These are phyloP conservation scores for Lepidurus arcticus DNA, from an alignment of 1,140 invertebrate genomes.

Conservation along the genomic window DNA sequence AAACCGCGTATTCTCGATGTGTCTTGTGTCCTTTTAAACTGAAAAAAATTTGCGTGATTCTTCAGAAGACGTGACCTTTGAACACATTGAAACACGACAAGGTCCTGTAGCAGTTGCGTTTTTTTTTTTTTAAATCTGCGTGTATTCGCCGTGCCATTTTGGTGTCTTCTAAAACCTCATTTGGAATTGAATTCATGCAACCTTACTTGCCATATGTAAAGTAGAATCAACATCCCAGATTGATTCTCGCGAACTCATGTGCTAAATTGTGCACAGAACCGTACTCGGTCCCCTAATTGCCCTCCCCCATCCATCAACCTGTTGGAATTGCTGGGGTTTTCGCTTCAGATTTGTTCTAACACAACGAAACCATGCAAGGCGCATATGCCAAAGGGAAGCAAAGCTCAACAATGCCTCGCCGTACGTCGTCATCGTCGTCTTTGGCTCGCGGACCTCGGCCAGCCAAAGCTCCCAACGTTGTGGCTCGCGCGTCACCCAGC, in stretches of 20 bases:
- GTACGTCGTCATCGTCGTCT: slow-evolving; percentile 25
- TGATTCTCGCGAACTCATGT: background rate
- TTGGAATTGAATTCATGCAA: no score
- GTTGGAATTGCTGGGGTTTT: background rate
- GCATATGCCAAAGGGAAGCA: slow-evolving; percentile 23
- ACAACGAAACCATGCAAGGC: background rate
- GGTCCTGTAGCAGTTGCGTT: background rate
- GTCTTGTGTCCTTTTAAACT: background rate
- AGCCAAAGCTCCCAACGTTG: slow-evolving; percentile 34
- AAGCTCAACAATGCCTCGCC: slow-evolving; percentile 27
- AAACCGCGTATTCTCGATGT: background rate
- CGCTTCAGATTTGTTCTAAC: background rate
- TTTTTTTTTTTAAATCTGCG: background rate
- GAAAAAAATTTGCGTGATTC: background rate
- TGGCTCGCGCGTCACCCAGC: slow-evolving; percentile 32
- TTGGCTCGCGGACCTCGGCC: slow-evolving; percentile 31
- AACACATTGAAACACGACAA: slow-evolving; percentile 10
- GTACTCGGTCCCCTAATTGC: slow-evolving; percentile 8
- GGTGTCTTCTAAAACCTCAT: background rate
- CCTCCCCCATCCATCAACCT: background rate
- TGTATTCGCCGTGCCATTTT: slow-evolving; percentile 2
- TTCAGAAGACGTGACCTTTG: background rate
- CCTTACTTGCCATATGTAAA: no score
- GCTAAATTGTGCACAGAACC: background rate
- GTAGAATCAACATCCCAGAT: background rate